These are phyloP conservation scores for Amphiduros pacificus DNA, from an alignment of 2,888 invertebrate genomes.

Conservation along the genomic window DNA sequence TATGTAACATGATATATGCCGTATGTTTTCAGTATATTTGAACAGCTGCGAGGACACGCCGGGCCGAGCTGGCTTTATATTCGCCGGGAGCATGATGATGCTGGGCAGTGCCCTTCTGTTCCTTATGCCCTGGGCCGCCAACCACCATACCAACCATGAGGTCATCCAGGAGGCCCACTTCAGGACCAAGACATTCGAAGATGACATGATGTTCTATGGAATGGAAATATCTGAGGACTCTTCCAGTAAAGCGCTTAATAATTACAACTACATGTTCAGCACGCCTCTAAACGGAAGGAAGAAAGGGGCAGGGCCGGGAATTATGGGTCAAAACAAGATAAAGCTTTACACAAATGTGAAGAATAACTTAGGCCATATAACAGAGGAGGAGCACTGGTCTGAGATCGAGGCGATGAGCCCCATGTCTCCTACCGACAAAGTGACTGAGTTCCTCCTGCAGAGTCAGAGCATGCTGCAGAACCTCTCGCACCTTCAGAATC, in stretches of 20 bases:
- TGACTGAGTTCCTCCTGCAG: constrained; percentile 26
- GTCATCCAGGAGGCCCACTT: constrained; percentile 39
- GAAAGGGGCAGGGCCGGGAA: not conserved
- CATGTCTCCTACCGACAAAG: constrained; percentile 22
- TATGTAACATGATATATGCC: too few species aligned
- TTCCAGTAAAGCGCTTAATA: constrained; percentile 2
- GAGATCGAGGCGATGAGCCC: constrained; percentile 25
- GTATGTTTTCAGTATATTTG: constrained; percentile 50
- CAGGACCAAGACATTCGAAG: constrained; percentile 8
- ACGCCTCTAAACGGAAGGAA: not conserved
- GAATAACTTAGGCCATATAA: constrained; percentile 1
- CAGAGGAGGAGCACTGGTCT: constrained; percentile 19
- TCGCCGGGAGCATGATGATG: constrained; percentile 47
- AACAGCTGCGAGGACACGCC: constrained; percentile 24
- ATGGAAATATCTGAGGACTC: constrained; percentile 22
- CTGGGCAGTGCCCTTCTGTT: constrained; percentile 47
- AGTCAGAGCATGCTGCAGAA: constrained; percentile 23
- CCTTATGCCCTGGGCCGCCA: constrained; percentile 47
- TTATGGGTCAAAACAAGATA: too few species aligned
- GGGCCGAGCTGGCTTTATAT: constrained; percentile 44
- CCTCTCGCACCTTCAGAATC: constrained; percentile 12
- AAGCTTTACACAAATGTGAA: constrained; percentile 3
- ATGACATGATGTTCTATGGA: constrained; percentile 16
- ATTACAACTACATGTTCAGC: not conserved
- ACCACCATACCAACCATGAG: constrained; percentile 49